Evolutionary conservation across 1,140 invertebrate genomes (phyloP).

Genomic region (Drosophila ficusphila): DNA sequence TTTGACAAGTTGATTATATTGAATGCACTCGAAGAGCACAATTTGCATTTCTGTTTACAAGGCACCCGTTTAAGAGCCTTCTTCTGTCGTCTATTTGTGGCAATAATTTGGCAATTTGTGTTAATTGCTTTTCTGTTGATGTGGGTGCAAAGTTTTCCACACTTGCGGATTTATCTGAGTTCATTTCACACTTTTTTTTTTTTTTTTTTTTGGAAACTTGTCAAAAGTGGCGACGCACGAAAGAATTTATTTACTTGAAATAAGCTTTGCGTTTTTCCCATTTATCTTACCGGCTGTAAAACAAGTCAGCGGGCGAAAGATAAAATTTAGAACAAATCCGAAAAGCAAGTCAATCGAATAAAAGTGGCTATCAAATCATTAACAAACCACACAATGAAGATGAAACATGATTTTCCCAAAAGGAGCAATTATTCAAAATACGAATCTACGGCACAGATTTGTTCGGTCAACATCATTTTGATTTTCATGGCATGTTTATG

Average conservation of each 20-base stretch:
- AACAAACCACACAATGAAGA: slow-evolving; percentile 19
- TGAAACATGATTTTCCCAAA: slow-evolving; percentile 5
- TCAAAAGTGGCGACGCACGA: slow-evolving; percentile 22
- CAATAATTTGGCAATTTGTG: slow-evolving; percentile 30
- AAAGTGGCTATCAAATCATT: slow-evolving; percentile 26
- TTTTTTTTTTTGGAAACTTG: slow-evolving; percentile 44
- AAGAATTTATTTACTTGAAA: slow-evolving; percentile 31
- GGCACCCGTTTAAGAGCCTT: not conserved
- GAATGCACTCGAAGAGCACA: slow-evolving; percentile 1
- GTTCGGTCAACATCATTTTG: slow-evolving; percentile 9
- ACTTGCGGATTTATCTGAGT: slow-evolving; percentile 23
- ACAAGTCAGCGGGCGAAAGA: not conserved
- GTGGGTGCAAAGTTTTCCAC: slow-evolving; percentile 32
- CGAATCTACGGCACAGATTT: not conserved
- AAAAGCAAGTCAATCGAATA: slow-evolving; percentile 15
- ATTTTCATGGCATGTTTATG: slow-evolving; percentile 33
- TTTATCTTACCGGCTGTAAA: not conserved
- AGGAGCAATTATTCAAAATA: slow-evolving; percentile 9
- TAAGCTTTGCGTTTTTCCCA: not conserved
- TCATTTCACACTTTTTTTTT: slow-evolving; percentile 5
- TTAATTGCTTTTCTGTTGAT: slow-evolving; percentile 49
- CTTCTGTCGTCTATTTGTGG: slow-evolving; percentile 21
- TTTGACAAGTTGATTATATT: slow-evolving; percentile 37
- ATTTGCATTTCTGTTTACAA: slow-evolving; percentile 34
- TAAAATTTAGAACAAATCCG: not conserved